Base-by-base conservation (phyloP, 64 coral and sea anemone species). In the Pocillopora verrucosa region DNA sequence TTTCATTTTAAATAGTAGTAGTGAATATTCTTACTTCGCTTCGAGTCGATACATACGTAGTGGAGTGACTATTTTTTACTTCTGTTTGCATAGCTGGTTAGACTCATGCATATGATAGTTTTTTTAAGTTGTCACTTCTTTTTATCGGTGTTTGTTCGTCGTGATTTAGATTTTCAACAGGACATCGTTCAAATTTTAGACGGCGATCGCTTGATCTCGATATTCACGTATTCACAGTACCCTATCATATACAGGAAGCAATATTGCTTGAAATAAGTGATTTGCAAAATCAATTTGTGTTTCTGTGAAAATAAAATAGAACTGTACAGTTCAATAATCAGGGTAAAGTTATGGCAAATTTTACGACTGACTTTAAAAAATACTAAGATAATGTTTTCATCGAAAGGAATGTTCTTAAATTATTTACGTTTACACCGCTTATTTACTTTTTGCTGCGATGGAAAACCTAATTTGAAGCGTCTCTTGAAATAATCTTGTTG, bases 331-430 rank as follows among this genome's bases (percentile, higher is more conserved):
- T 20, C 75, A 22, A 37, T 56, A 77, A 17, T 51, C 10, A 56
- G 1, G 37, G 17, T 77, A 19, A 22, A 77, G 36, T 36, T 22
- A 1, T 0, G 19, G 17, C 9, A 56, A 16, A 20, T 77, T 77
- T 56, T 77, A 56, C 36, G 1, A 36, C 11, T 56, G 16, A 56
- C 20, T 77, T 56, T 56, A 5, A 1, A 56, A 77, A 56, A 77
- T 51, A 51, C 7, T 9, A 22, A 58, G 11, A 51, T 7, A 36
- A 63, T 81, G 14, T 81, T 63, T 62, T 81, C 16, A 58, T 81
- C 62, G 59, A 63, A 81, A 62, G 30, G 79, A 81, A 81, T 81
- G 79, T 63, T 61, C 36, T 58, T 25, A 64, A 81, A 59, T 59
- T 79, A 60, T 58, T 79, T 13, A 34, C 77, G 56, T 30, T 70